phyloP scores from a whole-genome alignment of 2,797 vertebrate species.

The Thaleichthys pacificus region DNA sequence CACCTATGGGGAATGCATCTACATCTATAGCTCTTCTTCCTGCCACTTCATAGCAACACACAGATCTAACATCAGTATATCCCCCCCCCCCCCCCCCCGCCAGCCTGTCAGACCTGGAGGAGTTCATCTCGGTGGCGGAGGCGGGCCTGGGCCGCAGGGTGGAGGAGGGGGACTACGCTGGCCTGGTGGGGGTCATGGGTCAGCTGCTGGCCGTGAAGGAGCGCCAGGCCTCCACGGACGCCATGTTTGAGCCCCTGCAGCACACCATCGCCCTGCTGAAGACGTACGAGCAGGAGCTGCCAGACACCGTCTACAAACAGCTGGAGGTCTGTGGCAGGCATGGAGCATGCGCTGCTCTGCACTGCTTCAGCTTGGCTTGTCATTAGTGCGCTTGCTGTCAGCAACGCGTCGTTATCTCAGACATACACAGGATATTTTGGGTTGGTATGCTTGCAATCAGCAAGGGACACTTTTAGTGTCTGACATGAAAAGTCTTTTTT shows the following conservation, averaged over 20 bases:
- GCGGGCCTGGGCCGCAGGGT: slow-evolving; percentile 76
- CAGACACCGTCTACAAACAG: slow-evolving; percentile 83
- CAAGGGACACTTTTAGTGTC: too few species aligned
- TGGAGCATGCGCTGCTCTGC: too few species aligned
- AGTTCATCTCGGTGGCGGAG: slow-evolving; percentile 76
- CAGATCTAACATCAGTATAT: too few species aligned
- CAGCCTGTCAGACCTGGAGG: slow-evolving; percentile 87
- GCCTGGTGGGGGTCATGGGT: slow-evolving; percentile 86
- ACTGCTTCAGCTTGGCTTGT: too few species aligned
- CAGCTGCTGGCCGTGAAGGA: slow-evolving; percentile 89
- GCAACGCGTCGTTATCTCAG: too few species aligned
- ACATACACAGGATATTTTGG: too few species aligned
- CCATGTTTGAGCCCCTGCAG: slow-evolving; percentile 92
- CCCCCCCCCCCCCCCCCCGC: background rate
- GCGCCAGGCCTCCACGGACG: slow-evolving; percentile 78
- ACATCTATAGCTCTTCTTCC: too few species aligned
- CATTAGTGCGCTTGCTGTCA: too few species aligned
- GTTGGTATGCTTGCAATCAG: too few species aligned
- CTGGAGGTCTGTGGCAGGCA: slow-evolving; percentile 76
- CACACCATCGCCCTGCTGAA: slow-evolving; percentile 88
- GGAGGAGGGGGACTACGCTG: slow-evolving; percentile 80
- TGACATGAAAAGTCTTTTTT: too few species aligned
- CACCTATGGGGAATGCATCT: too few species aligned
- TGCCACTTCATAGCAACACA: background rate
- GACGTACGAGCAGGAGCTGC: slow-evolving; percentile 86